These are phyloP conservation scores for Ericerus pela DNA, from an alignment of 1,140 invertebrate species.

Conservation along the genomic window DNA sequence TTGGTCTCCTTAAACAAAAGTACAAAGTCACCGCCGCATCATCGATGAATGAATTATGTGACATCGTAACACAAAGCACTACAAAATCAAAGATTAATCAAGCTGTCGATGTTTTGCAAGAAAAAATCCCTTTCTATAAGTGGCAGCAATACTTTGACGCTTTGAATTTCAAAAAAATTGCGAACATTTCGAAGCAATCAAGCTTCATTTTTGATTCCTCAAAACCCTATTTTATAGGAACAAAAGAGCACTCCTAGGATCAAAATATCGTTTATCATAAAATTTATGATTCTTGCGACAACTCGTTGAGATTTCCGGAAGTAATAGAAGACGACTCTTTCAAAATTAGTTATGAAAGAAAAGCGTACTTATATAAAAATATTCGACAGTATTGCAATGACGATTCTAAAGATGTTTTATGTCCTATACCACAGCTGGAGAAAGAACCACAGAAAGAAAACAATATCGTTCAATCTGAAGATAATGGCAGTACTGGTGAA, in stretches of 20 bases:
- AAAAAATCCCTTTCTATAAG: slow-evolving; percentile 13
- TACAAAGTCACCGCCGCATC: slow-evolving; percentile 8
- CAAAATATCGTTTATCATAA: neutral
- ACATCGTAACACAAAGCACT: slow-evolving; percentile 11
- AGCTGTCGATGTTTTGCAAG: slow-evolving; percentile 7
- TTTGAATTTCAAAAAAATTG: slow-evolving; percentile 12
- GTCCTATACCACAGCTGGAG: too few species aligned
- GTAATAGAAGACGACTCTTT: neutral
- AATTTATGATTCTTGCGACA: neutral
- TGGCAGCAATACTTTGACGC: slow-evolving; percentile 10
- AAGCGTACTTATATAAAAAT: slow-evolving; percentile 14
- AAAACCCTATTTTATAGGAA: slow-evolving; percentile 7
- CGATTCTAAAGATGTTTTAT: too few species aligned
- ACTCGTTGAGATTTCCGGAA: slow-evolving; percentile 9
- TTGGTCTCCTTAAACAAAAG: slow-evolving; percentile 15
- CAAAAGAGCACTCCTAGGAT: slow-evolving; percentile 3
- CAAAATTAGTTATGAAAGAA: slow-evolving; percentile 2
- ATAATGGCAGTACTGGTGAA: too few species aligned
- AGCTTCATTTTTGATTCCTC: slow-evolving; percentile 9
- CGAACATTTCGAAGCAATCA: slow-evolving; percentile 9
- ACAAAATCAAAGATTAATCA: slow-evolving; percentile 12
- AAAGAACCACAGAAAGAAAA: too few species aligned
- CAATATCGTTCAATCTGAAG: too few species aligned
- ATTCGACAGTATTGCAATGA: slow-evolving; percentile 14
- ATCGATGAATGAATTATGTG: slow-evolving; percentile 14